phyloP scores from a whole-genome alignment of 2,113 vertebrate genomes.

The Todiramphus saurophagus region DNA sequence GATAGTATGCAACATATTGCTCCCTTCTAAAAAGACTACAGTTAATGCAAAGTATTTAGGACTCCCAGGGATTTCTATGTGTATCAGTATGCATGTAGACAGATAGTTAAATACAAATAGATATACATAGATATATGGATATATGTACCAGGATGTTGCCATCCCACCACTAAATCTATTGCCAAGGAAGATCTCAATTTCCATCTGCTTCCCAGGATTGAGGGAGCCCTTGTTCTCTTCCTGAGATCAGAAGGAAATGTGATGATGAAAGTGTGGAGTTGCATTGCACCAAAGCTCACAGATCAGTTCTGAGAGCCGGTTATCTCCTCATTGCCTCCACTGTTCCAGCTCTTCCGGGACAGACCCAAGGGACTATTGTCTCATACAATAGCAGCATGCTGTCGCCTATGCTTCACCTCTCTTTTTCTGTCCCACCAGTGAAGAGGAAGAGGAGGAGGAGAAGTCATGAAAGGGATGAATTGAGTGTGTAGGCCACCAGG shows the following conservation, averaged over 20 bases:
- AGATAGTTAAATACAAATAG: not conserved
- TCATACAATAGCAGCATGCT: not conserved
- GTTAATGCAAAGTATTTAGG: not conserved
- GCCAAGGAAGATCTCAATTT: not conserved
- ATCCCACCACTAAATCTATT: not conserved
- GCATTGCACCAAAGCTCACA: not conserved
- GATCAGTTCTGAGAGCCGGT: not conserved
- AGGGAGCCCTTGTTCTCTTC: not conserved
- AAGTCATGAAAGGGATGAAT: accelerated
- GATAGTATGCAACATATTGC: accelerated
- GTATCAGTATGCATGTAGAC: not conserved
- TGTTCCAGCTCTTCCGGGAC: not conserved
- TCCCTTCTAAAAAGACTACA: not conserved
- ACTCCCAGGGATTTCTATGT: not conserved
- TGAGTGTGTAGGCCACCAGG: not conserved
- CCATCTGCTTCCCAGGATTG: not conserved
- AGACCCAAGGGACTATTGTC: not conserved
- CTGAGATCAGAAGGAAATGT: not conserved
- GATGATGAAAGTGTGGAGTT: accelerated
- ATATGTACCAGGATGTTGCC: not conserved
- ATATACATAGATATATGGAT: not conserved
- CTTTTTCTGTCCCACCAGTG: not conserved
- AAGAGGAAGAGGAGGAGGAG: not conserved
- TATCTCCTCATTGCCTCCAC: not conserved
- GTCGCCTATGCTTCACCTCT: not conserved